Base-by-base conservation (phyloP, 2,888 invertebrate genomes). In the Watsonalla binaria region DNA sequence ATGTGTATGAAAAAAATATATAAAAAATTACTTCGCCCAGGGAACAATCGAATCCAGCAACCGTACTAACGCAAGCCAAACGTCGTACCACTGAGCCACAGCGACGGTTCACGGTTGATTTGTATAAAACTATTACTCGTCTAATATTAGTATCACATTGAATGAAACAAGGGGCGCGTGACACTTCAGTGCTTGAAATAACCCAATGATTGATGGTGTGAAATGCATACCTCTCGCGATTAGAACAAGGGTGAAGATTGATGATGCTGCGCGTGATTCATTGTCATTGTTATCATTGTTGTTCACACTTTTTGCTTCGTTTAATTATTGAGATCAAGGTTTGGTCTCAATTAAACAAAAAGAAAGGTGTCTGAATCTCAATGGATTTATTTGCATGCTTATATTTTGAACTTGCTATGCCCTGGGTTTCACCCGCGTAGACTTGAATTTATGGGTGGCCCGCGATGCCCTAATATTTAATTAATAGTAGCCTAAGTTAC, bases 171-270 rank as follows among this genome's bases (percentile, higher is more conserved):
- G 60, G 58, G 42, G 61, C 46, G 37, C 60, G 57, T 59, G 61
- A 61, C 61, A 55, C 57, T 59, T 70, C 68, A 68, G 61, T 57
- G 73, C 72, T 74, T 67, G 68, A 76, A 77, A 76, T 77, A 77
- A 71, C 70, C 24, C 55, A 56, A 73, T 78, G 81, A 88, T 87
- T 83, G 82, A 89, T 89, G 86, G 76, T 80, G 73, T 70, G 61
- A 68, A 73, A 65, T 37, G 49, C 49, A 49, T 49, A 49, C 49
- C 49, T 49, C 49, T 68, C 58, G 55, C 69, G 72, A 80, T 82
- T 74, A 72, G 76, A 78, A 80, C 78, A 72, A 74, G 86, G 86
- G 87, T 64, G 80, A 75, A 79, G 80, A 80, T 80, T 76, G 74
- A 80, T 80, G 71, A 64, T 62, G 58, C 50, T 51, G 58, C 51